Evolutionary conservation across 2,797 vertebrate species (phyloP), one percentile per base, ranked within the genome.

Genomic region (Neopelma chrysocephalum): DNA sequence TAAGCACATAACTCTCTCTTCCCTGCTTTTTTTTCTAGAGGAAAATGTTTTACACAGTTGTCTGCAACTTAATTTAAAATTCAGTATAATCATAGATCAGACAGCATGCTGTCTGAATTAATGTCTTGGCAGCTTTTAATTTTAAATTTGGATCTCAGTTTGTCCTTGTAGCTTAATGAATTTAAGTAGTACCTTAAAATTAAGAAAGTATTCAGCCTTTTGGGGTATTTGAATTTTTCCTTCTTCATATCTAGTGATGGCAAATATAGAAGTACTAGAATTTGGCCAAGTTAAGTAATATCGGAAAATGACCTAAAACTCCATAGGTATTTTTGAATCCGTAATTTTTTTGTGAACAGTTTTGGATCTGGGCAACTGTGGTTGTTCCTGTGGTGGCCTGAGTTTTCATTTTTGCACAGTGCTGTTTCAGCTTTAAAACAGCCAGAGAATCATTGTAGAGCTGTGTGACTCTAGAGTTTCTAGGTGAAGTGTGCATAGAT

Each of bases 51-150:
- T 73, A 26, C 32, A 15, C 22, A 53, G 43, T 26, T 93, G 12
- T 29, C 58, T 90, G 54, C 58, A 79, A 68, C 42, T 70, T 93
- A 61, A 87, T 94, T 89, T 87, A 85, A 92, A 92, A 91, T 94
- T 85, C 6, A 0, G 36, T 91, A n/a, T 94, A 76, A 87, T 73
- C 78, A 58, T 40, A 72, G 58, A 87, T 76, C 71, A 91, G 75
- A 85, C n/a, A 73, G 68, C 47, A 62, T 85, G 26, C 45, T 66
- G 66, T 76, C 38, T 82, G 73, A 79, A 73, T 70, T 69, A 62
- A 94, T 89, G 79, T 45, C 75, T 82, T 60, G 36, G 38, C 27
- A 77, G 51, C 32, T 91, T 87, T 89, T 64, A 83, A 45, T 94
- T 94, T 94, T 86, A 90, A 82, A 65, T 75, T 82, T 92, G 36